Conservation (phyloP, 37 sponge, comb jelly and placozoan species). For the Bolinopsis microptera region DNA sequence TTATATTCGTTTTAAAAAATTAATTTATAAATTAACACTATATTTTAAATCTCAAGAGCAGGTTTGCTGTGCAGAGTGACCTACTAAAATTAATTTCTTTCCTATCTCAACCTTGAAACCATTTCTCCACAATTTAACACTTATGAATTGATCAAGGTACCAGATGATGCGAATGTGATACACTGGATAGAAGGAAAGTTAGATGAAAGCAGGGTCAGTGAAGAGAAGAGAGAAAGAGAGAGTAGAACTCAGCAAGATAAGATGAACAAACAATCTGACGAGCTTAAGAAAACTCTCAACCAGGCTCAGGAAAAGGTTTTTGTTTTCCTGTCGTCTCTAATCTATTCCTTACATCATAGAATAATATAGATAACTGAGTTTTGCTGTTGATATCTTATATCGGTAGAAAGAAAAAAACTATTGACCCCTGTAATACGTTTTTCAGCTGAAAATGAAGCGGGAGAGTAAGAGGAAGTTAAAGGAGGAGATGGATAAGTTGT, state of each 20-base stretch:
- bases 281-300: neutral
- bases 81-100: no score
- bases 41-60: neutral
- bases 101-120: neutral
- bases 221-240: neutral
- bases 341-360: no score
- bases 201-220: neutral
- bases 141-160: neutral
- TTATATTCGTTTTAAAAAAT: no score
- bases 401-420: no score
- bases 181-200: conserved; percentile 1
- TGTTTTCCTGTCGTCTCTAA: neutral
- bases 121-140: neutral
- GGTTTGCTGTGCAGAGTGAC: no score
- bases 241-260: neutral
- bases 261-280: neutral
- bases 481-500: conserved; percentile 33
- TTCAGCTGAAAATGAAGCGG: conserved; percentile 28
- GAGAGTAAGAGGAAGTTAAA: conserved; percentile 25
- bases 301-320: conserved; percentile 17
- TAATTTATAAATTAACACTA: neutral
- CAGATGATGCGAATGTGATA: neutral
- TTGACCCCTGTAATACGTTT: no score
- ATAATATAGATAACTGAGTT: no score
- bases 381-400: no score